Evolutionary conservation across 2,888 invertebrate genomes (phyloP), one percentile per base, ranked within the genome.

Genomic region (Anorthoa munda): DNA sequence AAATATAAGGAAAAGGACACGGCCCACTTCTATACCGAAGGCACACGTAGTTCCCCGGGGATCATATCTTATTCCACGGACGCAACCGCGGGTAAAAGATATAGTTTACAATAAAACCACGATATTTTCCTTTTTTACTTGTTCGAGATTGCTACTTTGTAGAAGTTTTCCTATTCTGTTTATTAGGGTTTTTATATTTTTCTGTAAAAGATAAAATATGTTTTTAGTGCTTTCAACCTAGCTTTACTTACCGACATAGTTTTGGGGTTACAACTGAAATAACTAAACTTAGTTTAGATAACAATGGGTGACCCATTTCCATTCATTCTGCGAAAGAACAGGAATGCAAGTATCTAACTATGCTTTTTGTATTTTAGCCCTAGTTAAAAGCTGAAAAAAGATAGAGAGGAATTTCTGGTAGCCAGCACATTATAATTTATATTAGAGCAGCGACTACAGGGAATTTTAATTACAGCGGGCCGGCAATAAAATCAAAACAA

Each of bases 381-480:
- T 58, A 65, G 45, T 59, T 64, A 65, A 81, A 81, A 66, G 55
- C 39, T 70, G 31, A 63, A 77, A 81, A 76, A 66, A 74, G 48
- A 64, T 48, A 45, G 17, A 55, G 59, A 23, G 21, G 1, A 72
- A 50, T 48, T 55, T 66, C 53, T 67, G 60, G 61, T 80, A 65
- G 18, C 21, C 18, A 72, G 50, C 53, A 69, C 58, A 74, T 78
- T 86, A 77, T 87, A 88, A 87, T 89, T 89, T 88, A 79, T 85
- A 79, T 85, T 74, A 73, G 70, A 86, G 72, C 73, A 85, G 77
- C 78, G 21, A 81, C 79, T 81, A 81, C 82, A 85, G 88, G 82
- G 87, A 91, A 90, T 90, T 92, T 93, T 92, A 93, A 93, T 92
- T 90, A 93, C 88, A 82, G 84, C 85, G 79, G 86, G 82, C 72